Evolutionary conservation across 2,113 vertebrate species (phyloP).

Genomic region (Lota lota): DNA sequence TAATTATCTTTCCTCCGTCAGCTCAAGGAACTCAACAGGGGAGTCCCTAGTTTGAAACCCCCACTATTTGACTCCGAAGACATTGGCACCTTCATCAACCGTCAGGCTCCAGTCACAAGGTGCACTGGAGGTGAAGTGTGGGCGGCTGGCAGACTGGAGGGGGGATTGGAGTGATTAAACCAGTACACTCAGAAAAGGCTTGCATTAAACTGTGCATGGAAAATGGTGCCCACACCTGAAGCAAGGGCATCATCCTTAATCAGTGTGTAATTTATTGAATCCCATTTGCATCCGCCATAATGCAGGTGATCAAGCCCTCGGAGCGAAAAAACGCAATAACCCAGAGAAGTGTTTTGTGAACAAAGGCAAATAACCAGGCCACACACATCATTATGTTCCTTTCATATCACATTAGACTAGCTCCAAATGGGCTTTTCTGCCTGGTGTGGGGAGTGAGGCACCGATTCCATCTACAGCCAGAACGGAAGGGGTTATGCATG

Average conservation of each 20-base stretch:
- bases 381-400: constrained; percentile 65
- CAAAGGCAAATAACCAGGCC: constrained; percentile 70
- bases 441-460: constrained; percentile 26
- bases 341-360: constrained; percentile 70
- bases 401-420: constrained; percentile 65
- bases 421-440: constrained; percentile 42
- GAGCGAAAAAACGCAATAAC: constrained; percentile 72
- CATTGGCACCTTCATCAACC: constrained; percentile 15
- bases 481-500: constrained; percentile 41
- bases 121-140: constrained; percentile 32
- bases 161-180: constrained; percentile 56
- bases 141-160: constrained; percentile 32
- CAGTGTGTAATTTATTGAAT: constrained; percentile 72
- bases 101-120: constrained; percentile 26
- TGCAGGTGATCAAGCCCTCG: constrained; percentile 70
- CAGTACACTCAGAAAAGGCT: constrained; percentile 51
- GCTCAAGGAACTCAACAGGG: constrained; percentile 2
- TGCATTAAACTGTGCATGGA: constrained; percentile 51
- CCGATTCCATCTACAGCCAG: constrained; percentile 19
- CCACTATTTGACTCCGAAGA: too few species aligned
- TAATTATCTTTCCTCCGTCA: constrained; percentile 23
- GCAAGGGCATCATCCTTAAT: constrained; percentile 69
- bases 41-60: neutral
- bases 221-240: constrained; percentile 61
- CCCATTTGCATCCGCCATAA: constrained; percentile 69